Evolutionary conservation across 2,113 vertebrate genomes (phyloP), one percentile per base, ranked within the genome.

Genomic region (Pterophyllum scalare): DNA sequence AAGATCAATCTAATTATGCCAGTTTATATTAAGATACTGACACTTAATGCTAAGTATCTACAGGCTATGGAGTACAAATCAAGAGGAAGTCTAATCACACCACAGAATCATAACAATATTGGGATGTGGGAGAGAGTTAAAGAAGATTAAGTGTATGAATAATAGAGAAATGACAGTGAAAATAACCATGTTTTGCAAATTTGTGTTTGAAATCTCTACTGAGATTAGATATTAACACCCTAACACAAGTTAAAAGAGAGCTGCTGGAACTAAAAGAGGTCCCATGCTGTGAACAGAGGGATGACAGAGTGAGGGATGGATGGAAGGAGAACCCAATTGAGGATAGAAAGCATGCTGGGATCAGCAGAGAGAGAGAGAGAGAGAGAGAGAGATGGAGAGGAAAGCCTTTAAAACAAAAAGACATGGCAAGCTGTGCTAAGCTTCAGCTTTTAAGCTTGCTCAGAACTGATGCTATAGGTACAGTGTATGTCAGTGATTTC

Each of bases 391-490:
- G 35, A 62, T 19, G 35, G 26, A 74, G 70, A 80, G 75, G 26
- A 76, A 58, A 70, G 59, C 57, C 60, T 84, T 79, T 79, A 40
- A 74, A 90, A 88, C 67, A 31, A 75, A 83, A 85, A 81, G 57
- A 14, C 67, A 88, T 10, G 26, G 60, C 91, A 59, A 35, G 85
- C 88, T 89, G 91, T 65, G 88, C 89, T 83, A 86, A 88, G 59
- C 61, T 58, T 11, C 46, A 74, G 83, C 70, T 81, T 82, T 52
- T 75, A 81, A 85, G 72, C 77, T 72, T 65, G 61, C 70, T 67
- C 40, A 52, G 75, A 65, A 67, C 33, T 64, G 84, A 89, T 40
- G 56, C 75, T 19, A 10, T 61, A 14, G 7, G 10, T 82, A 26
- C 17, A 59, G 35, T 31, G 57, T 38, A 2, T 57, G 59, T 64